Evolutionary conservation across 2,888 invertebrate species (phyloP).

Genomic region (Minunthozetes semirufus): DNA sequence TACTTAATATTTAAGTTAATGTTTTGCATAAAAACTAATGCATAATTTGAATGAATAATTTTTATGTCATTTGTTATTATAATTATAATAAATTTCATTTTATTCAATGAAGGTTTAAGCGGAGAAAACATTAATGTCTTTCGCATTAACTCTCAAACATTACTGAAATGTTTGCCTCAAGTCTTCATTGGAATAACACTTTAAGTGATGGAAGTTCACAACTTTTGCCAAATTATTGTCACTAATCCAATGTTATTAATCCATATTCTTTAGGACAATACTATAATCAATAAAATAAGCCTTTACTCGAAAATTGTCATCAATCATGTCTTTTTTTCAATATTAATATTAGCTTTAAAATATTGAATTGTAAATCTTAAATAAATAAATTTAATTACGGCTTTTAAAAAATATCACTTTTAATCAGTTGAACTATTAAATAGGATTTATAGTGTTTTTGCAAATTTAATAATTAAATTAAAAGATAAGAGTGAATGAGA

Average conservation of each 20-base stretch:
- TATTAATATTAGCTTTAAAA: too few relatives aligned
- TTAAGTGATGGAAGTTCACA: neutral
- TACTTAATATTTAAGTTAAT: neutral
- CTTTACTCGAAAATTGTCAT: too few relatives aligned
- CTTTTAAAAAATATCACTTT: too few relatives aligned
- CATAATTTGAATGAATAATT: neutral
- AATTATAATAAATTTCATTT: neutral
- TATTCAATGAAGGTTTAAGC: constrained; percentile 1
- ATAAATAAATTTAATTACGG: too few relatives aligned
- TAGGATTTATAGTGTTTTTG: too few relatives aligned
- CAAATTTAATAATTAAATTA: too few relatives aligned
- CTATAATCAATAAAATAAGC: too few relatives aligned
- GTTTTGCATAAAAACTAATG: constrained; percentile 6
- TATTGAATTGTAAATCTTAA: too few relatives aligned
- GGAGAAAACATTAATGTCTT: constrained; percentile 2
- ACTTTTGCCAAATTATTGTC: neutral
- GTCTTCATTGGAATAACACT: neutral
- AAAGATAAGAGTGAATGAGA: too few relatives aligned
- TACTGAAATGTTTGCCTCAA: neutral
- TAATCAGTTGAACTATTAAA: too few relatives aligned
- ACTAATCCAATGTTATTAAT: neutral
- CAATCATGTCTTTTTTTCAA: too few relatives aligned
- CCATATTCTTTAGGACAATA: neutral
- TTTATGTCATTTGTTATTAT: neutral
- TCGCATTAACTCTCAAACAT: neutral